A percentile compares a stretch with the other conserved stretches of the same genome.
Evolutionary conservation across 2,113 vertebrate species (phyloP).

Genomic region (Larimichthys crocea): DNA sequence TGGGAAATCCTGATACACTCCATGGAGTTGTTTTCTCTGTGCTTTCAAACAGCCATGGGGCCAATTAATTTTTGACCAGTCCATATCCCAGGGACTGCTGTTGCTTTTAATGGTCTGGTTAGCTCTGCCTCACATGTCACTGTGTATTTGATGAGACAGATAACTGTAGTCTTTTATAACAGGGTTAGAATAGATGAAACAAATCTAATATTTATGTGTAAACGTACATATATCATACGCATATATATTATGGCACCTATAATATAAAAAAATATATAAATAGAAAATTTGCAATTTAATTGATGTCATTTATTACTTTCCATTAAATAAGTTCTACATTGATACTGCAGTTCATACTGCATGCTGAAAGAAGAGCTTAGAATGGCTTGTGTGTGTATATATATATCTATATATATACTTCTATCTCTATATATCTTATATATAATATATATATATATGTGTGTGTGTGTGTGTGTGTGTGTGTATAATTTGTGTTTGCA

Average conservation of each 20-base stretch:
- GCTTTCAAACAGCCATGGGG: slow-evolving; percentile 81
- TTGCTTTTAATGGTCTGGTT: slow-evolving; percentile 82
- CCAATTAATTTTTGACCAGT: slow-evolving; percentile 85
- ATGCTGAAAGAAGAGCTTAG: background rate
- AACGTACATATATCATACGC: background rate
- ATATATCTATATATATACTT: no score
- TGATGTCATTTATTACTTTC: background rate
- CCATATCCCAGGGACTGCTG: slow-evolving; percentile 76
- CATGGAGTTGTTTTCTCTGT: slow-evolving; percentile 77
- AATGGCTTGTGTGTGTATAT: background rate
- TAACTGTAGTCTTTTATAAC: slow-evolving; percentile 69
- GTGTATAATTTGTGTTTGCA: slow-evolving; percentile 17
- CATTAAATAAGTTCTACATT: background rate
- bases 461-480: no score
- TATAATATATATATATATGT: no score
- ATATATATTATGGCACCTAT: background rate
- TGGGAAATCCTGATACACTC: slow-evolving; percentile 79
- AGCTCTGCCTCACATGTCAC: slow-evolving; percentile 74
- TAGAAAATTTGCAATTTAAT: background rate
- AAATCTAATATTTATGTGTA: background rate
- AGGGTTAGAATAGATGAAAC: slow-evolving; percentile 35
- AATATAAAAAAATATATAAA: background rate
- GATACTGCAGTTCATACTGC: background rate
- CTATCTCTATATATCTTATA: no score
- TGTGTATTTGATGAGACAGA: slow-evolving; percentile 77